Conservation (phyloP, 2,113 vertebrate species). For the Mastomys coucha region DNA sequence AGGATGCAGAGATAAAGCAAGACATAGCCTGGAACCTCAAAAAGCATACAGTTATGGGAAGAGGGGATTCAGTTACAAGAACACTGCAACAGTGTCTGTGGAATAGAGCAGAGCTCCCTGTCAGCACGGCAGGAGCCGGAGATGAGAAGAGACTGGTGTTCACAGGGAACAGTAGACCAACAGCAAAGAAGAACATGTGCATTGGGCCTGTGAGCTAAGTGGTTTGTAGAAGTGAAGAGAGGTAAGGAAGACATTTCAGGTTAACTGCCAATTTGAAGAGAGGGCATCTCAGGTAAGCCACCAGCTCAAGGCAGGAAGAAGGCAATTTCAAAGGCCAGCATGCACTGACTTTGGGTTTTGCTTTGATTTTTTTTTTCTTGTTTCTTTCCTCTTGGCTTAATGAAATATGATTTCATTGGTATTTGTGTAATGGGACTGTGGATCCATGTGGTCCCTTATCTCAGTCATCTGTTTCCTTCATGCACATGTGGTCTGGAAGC, state of each 20-base stretch:
- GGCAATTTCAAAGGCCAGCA: background rate
- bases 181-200: background rate
- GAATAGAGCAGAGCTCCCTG: background rate
- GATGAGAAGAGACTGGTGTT: background rate
- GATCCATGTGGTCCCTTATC: background rate
- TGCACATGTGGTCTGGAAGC: background rate
- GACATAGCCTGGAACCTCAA: background rate
- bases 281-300: background rate
- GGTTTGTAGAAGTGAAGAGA: background rate
- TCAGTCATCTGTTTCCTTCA: background rate
- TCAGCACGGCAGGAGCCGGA: background rate
- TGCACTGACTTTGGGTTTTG: accelerated
- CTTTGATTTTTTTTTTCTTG: background rate
- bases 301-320: background rate
- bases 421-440: background rate
- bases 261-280: background rate
- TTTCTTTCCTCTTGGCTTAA: background rate
- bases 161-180: background rate
- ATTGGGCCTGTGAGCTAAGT: background rate
- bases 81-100: background rate
- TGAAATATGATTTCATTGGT: background rate
- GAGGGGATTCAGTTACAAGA: background rate
- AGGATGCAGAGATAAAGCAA: background rate
- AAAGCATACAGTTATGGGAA: background rate
- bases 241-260: background rate